Evolutionary conservation across 1,140 invertebrate species (phyloP).

Genomic region (Dreissena rostriformis): DNA sequence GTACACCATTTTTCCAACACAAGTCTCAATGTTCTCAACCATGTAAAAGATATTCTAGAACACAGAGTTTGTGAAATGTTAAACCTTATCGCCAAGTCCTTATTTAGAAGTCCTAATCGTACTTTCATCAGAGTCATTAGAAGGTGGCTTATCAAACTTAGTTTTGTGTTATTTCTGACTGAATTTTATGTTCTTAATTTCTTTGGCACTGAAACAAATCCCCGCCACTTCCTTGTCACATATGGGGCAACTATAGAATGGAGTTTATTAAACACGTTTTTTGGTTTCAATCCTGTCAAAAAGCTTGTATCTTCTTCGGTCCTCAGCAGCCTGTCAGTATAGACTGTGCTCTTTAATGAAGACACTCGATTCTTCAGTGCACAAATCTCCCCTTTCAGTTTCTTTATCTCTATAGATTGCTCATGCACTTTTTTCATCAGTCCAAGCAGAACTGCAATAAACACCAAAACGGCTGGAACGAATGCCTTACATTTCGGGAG

Average conservation of each 20-base stretch:
- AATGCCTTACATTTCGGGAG: background rate
- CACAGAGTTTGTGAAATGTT: slow-evolving; percentile 33
- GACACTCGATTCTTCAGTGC: background rate
- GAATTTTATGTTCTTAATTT: background rate
- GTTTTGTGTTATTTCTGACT: slow-evolving; percentile 12
- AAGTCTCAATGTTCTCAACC: slow-evolving; percentile 18
- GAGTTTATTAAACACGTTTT: slow-evolving; percentile 22
- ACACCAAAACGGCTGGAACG: background rate
- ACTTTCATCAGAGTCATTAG: slow-evolving; percentile 45
- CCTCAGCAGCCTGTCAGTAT: slow-evolving; percentile 9
- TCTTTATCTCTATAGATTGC: background rate
- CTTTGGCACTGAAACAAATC: background rate
- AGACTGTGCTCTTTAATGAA: background rate
- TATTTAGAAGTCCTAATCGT: slow-evolving; percentile 30
- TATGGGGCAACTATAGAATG: slow-evolving; percentile 7
- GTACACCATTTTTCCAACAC: slow-evolving; percentile 22
- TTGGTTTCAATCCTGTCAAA: slow-evolving; percentile 7
- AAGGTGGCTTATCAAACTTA: slow-evolving; percentile 39
- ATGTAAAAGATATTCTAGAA: slow-evolving; percentile 36
- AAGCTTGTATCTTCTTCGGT: slow-evolving; percentile 22
- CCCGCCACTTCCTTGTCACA: slow-evolving; percentile 28
- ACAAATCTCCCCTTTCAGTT: background rate
- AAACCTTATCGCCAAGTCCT: slow-evolving; percentile 41
- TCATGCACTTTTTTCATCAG: background rate
- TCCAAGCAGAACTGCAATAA: background rate